phyloP scores from a whole-genome alignment of 2,113 vertebrate species.

The Rhipidura dahli region DNA sequence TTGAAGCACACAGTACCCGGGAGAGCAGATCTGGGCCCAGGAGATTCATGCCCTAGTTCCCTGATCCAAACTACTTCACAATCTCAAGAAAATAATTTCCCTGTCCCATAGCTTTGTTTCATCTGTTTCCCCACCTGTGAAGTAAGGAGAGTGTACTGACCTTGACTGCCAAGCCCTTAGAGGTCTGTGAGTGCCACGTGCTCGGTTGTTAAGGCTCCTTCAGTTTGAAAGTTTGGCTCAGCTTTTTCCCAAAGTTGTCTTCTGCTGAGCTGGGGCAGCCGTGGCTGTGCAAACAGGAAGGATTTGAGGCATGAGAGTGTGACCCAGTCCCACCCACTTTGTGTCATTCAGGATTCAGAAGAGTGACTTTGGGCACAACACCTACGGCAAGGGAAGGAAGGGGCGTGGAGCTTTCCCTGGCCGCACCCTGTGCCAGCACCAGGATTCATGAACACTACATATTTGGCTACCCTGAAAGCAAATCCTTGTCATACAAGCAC shows the following conservation, averaged over 20 bases:
- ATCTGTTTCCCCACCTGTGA: neutral
- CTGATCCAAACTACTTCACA: neutral
- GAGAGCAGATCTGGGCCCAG: neutral
- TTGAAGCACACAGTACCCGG: neutral
- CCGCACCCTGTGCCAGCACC: neutral
- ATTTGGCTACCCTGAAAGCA: neutral
- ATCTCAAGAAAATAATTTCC: neutral
- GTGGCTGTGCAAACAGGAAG: neutral
- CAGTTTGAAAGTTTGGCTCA: neutral
- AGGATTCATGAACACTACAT: neutral
- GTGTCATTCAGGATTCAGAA: neutral
- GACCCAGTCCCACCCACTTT: neutral
- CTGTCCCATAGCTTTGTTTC: neutral
- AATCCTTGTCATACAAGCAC: neutral
- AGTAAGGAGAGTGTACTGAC: slow-evolving; percentile 5
- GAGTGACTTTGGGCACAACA: neutral
- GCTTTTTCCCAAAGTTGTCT: neutral
- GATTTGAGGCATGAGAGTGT: neutral
- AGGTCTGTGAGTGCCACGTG: neutral
- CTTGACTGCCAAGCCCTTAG: neutral
- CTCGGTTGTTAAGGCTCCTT: neutral
- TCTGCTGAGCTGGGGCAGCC: neutral
- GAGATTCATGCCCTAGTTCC: neutral
- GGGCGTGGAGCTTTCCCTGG: neutral
- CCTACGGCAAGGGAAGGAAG: neutral